Evolutionary conservation across 2,797 vertebrate genomes (phyloP), one percentile per base, ranked within the genome.

Genomic region (Antrozous pallidus): DNA sequence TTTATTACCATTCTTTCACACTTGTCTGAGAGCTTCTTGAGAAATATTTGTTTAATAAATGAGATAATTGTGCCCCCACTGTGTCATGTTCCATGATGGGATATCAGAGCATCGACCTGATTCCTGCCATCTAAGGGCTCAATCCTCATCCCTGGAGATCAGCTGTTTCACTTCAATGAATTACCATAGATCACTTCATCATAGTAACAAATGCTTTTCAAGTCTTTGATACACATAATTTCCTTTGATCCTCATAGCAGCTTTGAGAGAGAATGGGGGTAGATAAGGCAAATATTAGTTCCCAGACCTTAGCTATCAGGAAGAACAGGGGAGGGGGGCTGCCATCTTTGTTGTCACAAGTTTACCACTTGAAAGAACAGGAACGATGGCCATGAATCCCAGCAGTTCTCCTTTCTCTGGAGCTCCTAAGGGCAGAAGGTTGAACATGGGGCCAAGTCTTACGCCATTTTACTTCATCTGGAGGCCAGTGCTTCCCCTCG

Each of bases 231-330:
- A 80, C 11, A 91, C 49, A 40, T 69, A 33, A 75, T 90, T 88
- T 94, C 85, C 94, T 96, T 94, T 95, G 94, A 90, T 95, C 81
- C 78, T 93, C 77, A 47, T 38, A 77, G 87, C 79, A 77, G 56
- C 67, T 84, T 93, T 65, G 92, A 80, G 83, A 18, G 47, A 13
- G 75, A 11, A 28, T 5, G 14, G 5, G 33, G 63, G 69, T 33
- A 89, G 83, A 79, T 86, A 84, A 94, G 42, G 79, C 82, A 42
- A 65, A 95, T 51, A 93, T 28, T 69, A 51, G 47, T 95, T 92
- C 90, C 81, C 94, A 96, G 92, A 95, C 84, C 47, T 82, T 67
- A 81, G 81, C 65, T 82, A 88, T 85, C 81, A 61, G 78, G 49
- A 94, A 92, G 93, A 91, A 51, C n/a, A 36, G 42, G 31, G 56